phyloP scores from a whole-genome alignment of 2,797 vertebrate species.

The Falco peregrinus region DNA sequence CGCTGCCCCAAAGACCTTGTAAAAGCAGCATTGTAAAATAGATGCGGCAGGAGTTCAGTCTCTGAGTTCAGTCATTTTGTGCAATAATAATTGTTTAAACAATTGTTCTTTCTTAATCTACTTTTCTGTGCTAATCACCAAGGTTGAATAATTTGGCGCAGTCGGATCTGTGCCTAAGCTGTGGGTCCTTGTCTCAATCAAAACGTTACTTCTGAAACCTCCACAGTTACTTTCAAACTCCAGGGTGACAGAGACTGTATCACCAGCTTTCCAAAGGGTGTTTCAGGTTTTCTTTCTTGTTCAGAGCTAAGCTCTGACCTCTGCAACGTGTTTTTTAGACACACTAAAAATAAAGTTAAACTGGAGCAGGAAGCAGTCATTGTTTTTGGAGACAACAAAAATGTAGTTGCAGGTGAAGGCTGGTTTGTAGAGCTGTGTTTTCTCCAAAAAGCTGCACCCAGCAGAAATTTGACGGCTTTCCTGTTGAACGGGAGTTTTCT shows the following conservation, averaged over 20 bases:
- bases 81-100: not conserved
- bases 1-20: accelerated
- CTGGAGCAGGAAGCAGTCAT: not conserved
- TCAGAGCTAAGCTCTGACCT: not conserved
- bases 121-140: not conserved
- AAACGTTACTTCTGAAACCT: not conserved
- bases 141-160: not conserved
- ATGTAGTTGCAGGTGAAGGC: not conserved
- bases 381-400: not conserved
- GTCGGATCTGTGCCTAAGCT: not conserved
- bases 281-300: not conserved
- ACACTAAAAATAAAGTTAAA: not conserved
- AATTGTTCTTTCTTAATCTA: not conserved
- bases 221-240: not conserved
- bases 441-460: not conserved
- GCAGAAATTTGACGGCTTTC: not conserved
- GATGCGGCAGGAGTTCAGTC: not conserved
- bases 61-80: not conserved
- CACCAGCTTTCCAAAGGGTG: not conserved
- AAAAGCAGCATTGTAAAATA: not conserved
- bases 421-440: not conserved
- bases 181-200: not conserved
- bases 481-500: not conserved
- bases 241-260: not conserved
- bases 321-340: not conserved